A percentile compares a stretch with the other conserved stretches of the same genome.
phyloP scores from a whole-genome alignment of 2,888 invertebrate genomes.

The Phalangium opilio region DNA sequence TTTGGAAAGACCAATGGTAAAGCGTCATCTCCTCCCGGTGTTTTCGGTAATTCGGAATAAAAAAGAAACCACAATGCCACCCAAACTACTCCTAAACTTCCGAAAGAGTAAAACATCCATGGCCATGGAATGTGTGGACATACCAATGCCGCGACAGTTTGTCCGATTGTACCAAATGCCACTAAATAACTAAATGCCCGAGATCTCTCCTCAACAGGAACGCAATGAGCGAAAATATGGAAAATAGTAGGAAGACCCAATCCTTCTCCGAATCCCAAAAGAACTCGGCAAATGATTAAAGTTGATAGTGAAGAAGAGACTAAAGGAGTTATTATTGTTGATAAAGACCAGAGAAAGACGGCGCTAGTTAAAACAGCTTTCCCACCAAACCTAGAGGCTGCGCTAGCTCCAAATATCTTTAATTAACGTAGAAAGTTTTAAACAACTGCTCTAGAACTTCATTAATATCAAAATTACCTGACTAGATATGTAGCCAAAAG shows the following conservation, averaged over 20 bases:
- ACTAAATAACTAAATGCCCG: constrained; percentile 55
- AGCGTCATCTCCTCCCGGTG: constrained; percentile 30
- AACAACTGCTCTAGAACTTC: neutral
- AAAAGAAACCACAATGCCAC: constrained; percentile 45
- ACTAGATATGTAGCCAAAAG: constrained; percentile 58
- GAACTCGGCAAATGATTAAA: constrained; percentile 46
- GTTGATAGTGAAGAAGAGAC: constrained; percentile 44
- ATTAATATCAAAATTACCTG: constrained; percentile 37
- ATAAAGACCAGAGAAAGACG: constrained; percentile 54
- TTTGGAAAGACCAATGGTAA: constrained; percentile 43
- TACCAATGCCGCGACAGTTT: constrained; percentile 51
- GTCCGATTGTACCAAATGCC: constrained; percentile 56
- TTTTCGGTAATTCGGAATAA: constrained; percentile 39
- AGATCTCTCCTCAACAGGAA: constrained; percentile 53
- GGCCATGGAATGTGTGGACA: constrained; percentile 53
- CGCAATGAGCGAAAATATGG: constrained; percentile 53
- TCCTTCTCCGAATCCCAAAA: constrained; percentile 57
- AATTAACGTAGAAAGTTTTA: constrained; percentile 1
- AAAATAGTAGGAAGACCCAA: constrained; percentile 60
- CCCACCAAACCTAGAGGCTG: constrained; percentile 47
- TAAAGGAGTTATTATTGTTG: constrained; percentile 51
- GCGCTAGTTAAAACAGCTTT: constrained; percentile 50
- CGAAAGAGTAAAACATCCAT: constrained; percentile 51
- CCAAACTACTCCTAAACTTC: constrained; percentile 50
- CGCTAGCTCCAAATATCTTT: constrained; percentile 48